phyloP scores from a whole-genome alignment of 2,888 invertebrate genomes.

The Drosophila parthenogenetica region DNA sequence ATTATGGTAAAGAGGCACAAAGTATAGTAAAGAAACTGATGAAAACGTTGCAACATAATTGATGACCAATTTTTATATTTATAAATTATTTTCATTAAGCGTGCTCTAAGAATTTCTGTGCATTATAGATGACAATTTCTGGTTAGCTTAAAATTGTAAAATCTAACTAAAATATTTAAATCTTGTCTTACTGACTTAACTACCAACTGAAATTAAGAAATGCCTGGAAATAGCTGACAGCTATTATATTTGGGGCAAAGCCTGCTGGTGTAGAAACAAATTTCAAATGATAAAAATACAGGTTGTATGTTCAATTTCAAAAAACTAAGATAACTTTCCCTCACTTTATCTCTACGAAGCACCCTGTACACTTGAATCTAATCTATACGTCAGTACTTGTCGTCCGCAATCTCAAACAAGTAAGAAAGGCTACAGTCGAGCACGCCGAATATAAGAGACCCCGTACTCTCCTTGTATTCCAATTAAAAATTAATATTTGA shows the following conservation, averaged over 20 bases:
- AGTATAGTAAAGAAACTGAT: constrained; percentile 56
- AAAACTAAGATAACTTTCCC: accelerated
- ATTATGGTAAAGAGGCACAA: constrained; percentile 61
- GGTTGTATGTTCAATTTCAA: constrained; percentile 30
- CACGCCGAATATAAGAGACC: too few species aligned
- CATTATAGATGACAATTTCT: neutral
- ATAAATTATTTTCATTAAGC: neutral
- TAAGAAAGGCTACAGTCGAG: too few species aligned
- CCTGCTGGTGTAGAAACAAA: constrained; percentile 26
- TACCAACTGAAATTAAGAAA: constrained; percentile 60
- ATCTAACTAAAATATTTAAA: constrained; percentile 21
- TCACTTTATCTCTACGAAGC: neutral
- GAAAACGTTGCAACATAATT: constrained; percentile 50
- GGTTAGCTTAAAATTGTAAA: constrained; percentile 43
- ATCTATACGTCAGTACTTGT: constrained; percentile 55
- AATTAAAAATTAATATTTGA: too few species aligned
- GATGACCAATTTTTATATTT: neutral
- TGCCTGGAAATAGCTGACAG: constrained; percentile 77
- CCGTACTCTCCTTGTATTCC: too few species aligned
- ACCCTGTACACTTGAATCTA: constrained; percentile 69
- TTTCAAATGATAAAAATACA: constrained; percentile 61
- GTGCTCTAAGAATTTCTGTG: too few species aligned
- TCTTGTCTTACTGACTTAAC: neutral
- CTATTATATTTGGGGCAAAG: constrained; percentile 49
- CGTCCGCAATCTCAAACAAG: constrained; percentile 66